Conservation (phyloP, 2,888 invertebrate genomes). For the Seladonia tumulorum region DNA sequence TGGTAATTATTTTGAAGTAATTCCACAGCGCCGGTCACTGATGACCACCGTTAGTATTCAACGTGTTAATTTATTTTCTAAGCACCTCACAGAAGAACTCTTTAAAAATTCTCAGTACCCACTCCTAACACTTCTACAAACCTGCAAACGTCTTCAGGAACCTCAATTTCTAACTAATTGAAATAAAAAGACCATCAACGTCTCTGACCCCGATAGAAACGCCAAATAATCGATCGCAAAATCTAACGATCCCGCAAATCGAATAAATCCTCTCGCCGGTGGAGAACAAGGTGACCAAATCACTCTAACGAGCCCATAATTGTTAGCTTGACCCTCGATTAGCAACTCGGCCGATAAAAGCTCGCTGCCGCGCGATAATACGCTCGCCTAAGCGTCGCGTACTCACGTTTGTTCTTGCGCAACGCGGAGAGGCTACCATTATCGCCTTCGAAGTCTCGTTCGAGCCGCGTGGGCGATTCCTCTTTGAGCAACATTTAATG, state of each 20-base stretch:
- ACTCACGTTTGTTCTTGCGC: conserved; percentile 58
- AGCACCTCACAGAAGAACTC: no score
- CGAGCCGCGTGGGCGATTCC: conserved; percentile 58
- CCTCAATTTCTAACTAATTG: no score
- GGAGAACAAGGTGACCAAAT: conserved; percentile 36
- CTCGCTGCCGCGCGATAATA: conserved; percentile 54
- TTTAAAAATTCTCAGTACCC: no score
- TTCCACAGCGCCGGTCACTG: no score
- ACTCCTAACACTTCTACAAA: no score
- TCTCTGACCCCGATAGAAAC: no score
- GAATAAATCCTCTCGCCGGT: not conserved
- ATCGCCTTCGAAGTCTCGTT: conserved; percentile 52
- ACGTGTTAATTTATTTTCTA: no score
- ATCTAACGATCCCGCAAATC: not conserved
- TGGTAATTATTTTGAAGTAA: no score
- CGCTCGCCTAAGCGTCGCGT: not conserved
- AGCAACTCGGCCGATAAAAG: conserved; percentile 46
- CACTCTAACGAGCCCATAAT: conserved; percentile 36
- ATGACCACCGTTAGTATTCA: no score
- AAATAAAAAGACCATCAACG: no score
- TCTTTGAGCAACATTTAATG: conserved; percentile 53
- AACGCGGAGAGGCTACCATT: conserved; percentile 59
- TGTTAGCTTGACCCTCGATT: conserved; percentile 45
- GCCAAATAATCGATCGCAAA: not conserved
- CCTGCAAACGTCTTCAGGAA: no score